A percentile compares a stretch with the other conserved stretches of the same genome.
Evolutionary conservation across 2,797 vertebrate species (phyloP).

Genomic region (Xenentodon cancila): DNA sequence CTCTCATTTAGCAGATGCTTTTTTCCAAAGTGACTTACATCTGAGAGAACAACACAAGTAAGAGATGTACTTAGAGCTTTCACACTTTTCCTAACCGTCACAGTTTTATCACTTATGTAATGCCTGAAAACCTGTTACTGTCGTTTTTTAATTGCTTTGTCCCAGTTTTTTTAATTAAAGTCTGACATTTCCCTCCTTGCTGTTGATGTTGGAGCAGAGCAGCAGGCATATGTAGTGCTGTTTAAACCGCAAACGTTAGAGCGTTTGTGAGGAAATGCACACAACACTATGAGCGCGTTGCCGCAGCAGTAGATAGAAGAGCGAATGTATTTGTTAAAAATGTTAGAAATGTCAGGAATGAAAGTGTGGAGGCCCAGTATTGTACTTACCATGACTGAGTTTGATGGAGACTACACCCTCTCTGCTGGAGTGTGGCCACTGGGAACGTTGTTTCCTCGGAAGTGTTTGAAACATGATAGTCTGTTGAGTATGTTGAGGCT

Average conservation of each 20-base stretch:
- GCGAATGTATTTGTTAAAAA: background rate
- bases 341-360: no score
- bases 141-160: background rate
- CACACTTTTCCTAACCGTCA: constrained; percentile 25
- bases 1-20: no score
- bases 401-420: constrained; percentile 12
- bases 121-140: background rate
- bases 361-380: constrained; percentile 29
- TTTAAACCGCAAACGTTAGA: no score
- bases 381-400: constrained; percentile 21
- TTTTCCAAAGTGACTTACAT: no score
- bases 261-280: no score
- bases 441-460: constrained; percentile 19
- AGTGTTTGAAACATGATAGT: constrained; percentile 35
- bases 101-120: constrained; percentile 43
- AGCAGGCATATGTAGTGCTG: background rate
- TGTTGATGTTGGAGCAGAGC: background rate
- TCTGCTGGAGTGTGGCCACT: constrained; percentile 24
- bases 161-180: constrained; percentile 13
- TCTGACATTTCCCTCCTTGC: background rate
- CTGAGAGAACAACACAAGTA: no score
- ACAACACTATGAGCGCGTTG: background rate
- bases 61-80: no score
- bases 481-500: constrained; percentile 16
- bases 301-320: background rate